Conservation (phyloP, 2,888 invertebrate species). For the Xestoiulus laeticollis region DNA sequence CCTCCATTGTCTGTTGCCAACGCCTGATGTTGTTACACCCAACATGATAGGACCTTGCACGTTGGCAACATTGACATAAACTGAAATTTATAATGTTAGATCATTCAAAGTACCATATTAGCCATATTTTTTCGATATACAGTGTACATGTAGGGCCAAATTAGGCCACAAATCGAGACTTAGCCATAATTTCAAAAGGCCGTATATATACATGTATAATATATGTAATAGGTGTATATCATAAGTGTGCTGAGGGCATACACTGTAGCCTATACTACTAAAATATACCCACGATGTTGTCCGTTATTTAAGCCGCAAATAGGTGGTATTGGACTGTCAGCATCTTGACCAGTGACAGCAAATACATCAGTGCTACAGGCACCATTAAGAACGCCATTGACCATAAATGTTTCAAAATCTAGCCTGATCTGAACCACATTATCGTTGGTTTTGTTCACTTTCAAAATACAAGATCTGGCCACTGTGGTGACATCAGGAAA, state of each 20-base stretch:
- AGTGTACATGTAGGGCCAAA: too few relatives aligned
- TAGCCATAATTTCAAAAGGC: too few relatives aligned
- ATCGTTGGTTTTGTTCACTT: conserved; percentile 78
- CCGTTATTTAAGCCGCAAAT: conserved; percentile 60
- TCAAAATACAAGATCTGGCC: conserved; percentile 85
- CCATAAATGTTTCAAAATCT: conserved; percentile 60
- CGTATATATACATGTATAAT: too few relatives aligned
- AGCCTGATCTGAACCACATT: conserved; percentile 80
- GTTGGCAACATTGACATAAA: conserved; percentile 48
- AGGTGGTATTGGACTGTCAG: conserved; percentile 60
- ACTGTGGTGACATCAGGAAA: conserved; percentile 81
- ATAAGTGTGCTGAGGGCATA: too few relatives aligned
- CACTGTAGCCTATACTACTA: neutral
- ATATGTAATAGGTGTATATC: too few relatives aligned
- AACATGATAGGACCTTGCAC: conserved; percentile 53
- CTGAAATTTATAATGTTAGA: neutral
- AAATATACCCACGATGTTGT: conserved; percentile 59
- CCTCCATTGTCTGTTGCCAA: conserved; percentile 52
- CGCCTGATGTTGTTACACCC: conserved; percentile 53
- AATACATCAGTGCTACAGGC: conserved; percentile 60
- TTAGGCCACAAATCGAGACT: too few relatives aligned
- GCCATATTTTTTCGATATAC: too few relatives aligned
- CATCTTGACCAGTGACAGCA: conserved; percentile 59
- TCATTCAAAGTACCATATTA: too few relatives aligned
- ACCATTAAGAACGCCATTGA: conserved; percentile 59